Conservation (phyloP, 2,888 invertebrate species). For the Therioaphis trifolii region DNA sequence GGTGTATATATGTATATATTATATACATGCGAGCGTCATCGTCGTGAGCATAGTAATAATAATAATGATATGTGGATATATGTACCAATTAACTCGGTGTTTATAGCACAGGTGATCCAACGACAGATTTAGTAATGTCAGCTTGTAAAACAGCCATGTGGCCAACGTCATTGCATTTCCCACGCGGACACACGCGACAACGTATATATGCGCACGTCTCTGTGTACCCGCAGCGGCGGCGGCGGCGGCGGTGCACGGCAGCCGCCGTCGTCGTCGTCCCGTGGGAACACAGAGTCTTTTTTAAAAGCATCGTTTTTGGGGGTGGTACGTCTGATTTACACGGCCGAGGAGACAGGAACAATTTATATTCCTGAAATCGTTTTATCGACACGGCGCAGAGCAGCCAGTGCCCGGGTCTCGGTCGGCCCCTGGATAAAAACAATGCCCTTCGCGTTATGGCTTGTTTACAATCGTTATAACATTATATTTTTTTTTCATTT, state of each 20-base stretch:
- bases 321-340: conserved; percentile 44
- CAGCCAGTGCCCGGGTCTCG: too few species aligned
- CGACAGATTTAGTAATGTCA: conserved; percentile 59
- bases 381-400: not conserved
- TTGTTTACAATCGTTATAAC: conserved; percentile 34
- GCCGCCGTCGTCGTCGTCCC: too few species aligned
- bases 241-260: not conserved
- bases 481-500: too few species aligned
- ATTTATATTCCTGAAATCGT: conserved; percentile 7
- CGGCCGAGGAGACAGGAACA: conserved; percentile 21
- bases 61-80: too few species aligned
- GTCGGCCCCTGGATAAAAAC: not conserved
- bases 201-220: too few species aligned
- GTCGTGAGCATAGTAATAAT: too few species aligned
- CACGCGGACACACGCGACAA: conserved; percentile 57
- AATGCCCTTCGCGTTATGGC: conserved; percentile 11
- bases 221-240: too few species aligned
- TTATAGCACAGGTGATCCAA: conserved; percentile 50
- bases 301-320: conserved; percentile 37
- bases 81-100: conserved; percentile 18
- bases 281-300: conserved; percentile 51
- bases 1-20: too few species aligned
- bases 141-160: conserved; percentile 46
- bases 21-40: too few species aligned
- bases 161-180: conserved; percentile 50